These are phyloP conservation scores for Sebastes matsubarae DNA, from an alignment of 2,797 vertebrate species.

Conservation along the genomic window DNA sequence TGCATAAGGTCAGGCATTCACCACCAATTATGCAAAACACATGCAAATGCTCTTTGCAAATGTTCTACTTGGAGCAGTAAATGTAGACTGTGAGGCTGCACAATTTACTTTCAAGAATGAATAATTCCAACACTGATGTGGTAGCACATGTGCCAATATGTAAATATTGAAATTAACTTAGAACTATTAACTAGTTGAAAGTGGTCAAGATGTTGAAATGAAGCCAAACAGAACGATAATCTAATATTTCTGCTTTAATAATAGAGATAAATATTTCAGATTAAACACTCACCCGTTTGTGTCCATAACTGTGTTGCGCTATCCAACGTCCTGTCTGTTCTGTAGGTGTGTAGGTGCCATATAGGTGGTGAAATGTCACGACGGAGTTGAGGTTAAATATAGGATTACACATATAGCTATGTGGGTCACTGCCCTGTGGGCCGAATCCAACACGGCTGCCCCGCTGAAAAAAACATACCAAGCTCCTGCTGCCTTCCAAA, in stretches of 20 bases:
- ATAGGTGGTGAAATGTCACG: conserved; percentile 8
- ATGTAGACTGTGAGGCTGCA: not conserved
- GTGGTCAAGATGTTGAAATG: not conserved
- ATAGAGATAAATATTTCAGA: not conserved
- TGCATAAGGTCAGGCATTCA: not conserved
- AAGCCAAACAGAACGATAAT: not conserved
- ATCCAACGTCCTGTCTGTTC: not conserved
- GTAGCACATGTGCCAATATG: not conserved
- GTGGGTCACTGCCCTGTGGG: conserved; percentile 37
- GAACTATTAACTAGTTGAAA: not conserved
- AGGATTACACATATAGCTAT: conserved; percentile 40
- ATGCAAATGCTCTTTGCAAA: too few species aligned
- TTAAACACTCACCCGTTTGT: not conserved
- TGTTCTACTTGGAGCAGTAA: not conserved
- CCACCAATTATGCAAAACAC: not conserved
- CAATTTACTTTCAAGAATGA: not conserved
- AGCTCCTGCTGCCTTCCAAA: not conserved
- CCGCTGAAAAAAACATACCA: conserved; percentile 3
- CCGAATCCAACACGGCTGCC: conserved; percentile 15
- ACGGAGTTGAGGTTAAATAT: conserved; percentile 46
- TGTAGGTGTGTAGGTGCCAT: not conserved
- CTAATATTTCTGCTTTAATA: too few species aligned
- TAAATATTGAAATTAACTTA: not conserved
- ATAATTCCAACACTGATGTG: not conserved
- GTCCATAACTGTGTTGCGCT: not conserved